phyloP scores from a whole-genome alignment of 2,888 invertebrate species.

The Crematogaster levior region DNA sequence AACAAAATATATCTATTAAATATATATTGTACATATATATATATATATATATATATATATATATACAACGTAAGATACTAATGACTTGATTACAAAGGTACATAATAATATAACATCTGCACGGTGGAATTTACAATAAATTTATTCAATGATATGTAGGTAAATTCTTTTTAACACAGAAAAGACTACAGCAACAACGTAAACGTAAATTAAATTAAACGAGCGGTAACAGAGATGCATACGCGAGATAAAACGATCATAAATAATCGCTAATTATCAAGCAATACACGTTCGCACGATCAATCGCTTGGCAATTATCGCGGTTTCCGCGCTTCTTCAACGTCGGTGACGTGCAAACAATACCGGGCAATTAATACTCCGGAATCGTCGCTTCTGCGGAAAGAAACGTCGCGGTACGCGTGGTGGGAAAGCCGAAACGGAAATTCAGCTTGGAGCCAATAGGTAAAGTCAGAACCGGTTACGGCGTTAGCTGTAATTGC shows the following conservation, averaged over 20 bases:
- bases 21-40: too few species aligned
- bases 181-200: not conserved
- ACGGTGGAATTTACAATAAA: not conserved
- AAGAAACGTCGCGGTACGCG: slow-evolving; percentile 36
- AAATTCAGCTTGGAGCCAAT: slow-evolving; percentile 62
- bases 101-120: not conserved
- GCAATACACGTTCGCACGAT: not conserved
- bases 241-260: not conserved
- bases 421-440: slow-evolving; percentile 38
- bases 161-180: not conserved
- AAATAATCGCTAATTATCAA: slow-evolving; percentile 9
- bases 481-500: slow-evolving; percentile 72
- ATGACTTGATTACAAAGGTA: not conserved
- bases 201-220: slow-evolving; percentile 3
- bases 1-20: too few species aligned
- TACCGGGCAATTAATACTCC: slow-evolving; percentile 11
- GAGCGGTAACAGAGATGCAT: slow-evolving; percentile 1
- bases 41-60: too few species aligned
- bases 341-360: not conserved
- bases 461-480: slow-evolving; percentile 75
- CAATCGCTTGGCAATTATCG: slow-evolving; percentile 17
- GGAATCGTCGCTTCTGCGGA: slow-evolving; percentile 35
- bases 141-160: not conserved
- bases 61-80: not conserved
- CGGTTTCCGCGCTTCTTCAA: not conserved